These are phyloP conservation scores for Pristionchus fissidentatus DNA, from an alignment of 2,888 invertebrate genomes.

Conservation along the genomic window DNA sequence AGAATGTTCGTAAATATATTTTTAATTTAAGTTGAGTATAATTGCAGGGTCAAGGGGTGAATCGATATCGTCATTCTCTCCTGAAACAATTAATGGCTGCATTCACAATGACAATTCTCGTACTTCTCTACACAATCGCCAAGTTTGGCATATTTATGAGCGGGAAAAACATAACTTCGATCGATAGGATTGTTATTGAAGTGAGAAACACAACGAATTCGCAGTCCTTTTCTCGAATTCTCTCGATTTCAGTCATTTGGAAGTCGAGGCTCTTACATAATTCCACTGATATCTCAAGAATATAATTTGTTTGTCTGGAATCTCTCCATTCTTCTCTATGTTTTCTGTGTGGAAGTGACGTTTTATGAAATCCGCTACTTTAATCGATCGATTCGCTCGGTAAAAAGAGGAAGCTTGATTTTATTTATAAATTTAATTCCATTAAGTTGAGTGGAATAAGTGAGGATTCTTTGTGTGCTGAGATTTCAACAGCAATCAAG, in stretches of 20 bases:
- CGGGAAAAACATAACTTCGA: slow-evolving; percentile 5
- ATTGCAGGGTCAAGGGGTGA: not conserved
- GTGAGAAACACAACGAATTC: not conserved
- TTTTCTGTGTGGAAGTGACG: slow-evolving; percentile 26
- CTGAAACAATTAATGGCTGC: slow-evolving; percentile 3
- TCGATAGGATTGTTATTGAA: slow-evolving; percentile 3
- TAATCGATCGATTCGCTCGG: slow-evolving; percentile 29
- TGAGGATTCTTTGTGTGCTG: not conserved
- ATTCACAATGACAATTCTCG: slow-evolving; percentile 1
- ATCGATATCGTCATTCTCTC: not conserved
- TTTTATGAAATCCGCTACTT: slow-evolving; percentile 36
- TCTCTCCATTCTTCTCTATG: slow-evolving; percentile 32
- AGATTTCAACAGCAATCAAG: slow-evolving; percentile 18
- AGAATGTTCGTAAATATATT: not conserved
- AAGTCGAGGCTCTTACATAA: slow-evolving; percentile 12
- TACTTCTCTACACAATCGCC: not conserved
- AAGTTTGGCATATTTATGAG: not conserved
- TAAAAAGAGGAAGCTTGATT: not conserved
- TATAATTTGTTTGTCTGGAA: slow-evolving; percentile 19
- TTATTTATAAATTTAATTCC: not conserved
- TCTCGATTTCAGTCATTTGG: slow-evolving; percentile 18
- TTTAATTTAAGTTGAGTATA: not conserved
- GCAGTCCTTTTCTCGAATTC: not conserved
- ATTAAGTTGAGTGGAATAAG: not conserved
- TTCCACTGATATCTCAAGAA: slow-evolving; percentile 6